Evolutionary conservation across 1,140 invertebrate species (phyloP), one percentile per base, ranked within the genome.

Genomic region (Drosophila burlai): DNA sequence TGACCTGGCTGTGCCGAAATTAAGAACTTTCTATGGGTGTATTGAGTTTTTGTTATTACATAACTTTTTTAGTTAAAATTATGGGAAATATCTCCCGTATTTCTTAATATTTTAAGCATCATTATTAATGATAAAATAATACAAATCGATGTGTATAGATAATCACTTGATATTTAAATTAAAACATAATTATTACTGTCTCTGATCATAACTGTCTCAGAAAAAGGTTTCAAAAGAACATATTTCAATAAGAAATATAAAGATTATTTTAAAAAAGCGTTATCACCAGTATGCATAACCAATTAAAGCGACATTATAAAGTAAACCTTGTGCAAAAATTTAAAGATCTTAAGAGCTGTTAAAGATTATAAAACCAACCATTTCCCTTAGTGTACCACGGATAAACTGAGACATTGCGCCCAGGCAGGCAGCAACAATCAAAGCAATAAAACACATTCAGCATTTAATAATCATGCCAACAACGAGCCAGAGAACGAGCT

Each of bases 371-470:
- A 31, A 6, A n/a, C 47, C 47, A n/a, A 50, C 16, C 26, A 34
- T 34, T 55, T 21, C 34, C 13, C 34, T 38, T 18, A 2, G 34
- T 55, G 52, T 55, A 55, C 34, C 13, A 10, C 21, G 52, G 52
- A 55, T 55, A 55, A 55, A 55, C 52, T 55, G 21, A 34, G 47
- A 31, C 38, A 54, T 24, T 40, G 40, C 31, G 31, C 59, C 40
- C 50, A 72, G 64, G 72, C 63, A 61, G 29, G 63, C 77, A 89
- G 61, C 73, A 81, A 68, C 81, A 91, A 84, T 83, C 81, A 89
- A 81, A 89, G 90, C 83, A 89, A 91, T 85, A 82, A 91, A 89
- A 92, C 75, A 91, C 77, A 87, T 87, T 87, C 81, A 87, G 72
- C 83, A 87, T 77, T 87, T 87, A 87, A 87, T 83, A 86, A 86